Evolutionary conservation across 1,140 invertebrate species (phyloP), one percentile per base, ranked within the genome.

Genomic region (Atta colombica): DNA sequence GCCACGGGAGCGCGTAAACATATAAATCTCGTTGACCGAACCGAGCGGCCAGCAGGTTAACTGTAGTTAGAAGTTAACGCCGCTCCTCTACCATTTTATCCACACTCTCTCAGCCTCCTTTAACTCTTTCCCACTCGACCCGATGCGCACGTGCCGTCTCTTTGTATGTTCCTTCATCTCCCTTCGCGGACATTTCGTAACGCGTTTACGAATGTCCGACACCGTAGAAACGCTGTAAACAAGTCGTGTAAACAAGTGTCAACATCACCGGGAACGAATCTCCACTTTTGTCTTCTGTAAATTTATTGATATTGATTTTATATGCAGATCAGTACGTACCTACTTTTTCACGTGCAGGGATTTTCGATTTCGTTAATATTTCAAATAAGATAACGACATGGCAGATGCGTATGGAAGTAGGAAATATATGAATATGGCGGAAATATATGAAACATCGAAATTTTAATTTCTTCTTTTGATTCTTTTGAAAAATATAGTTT

Each of bases 1-100:
- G 89, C 93, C 88, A 92, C 92, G 91, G 91, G 88, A 93, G 87
- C 94, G 92, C 94, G 94, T 95, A 95, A 95, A 94, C 94, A 95
- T 94, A 95, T 95, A 94, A 95, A 95, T 95, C 93, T 93, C 91
- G 85, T 72, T 90, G 72, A 77, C 77, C 89, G 87, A 68, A 87
- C 21, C 87, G 88, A 65, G 88, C 45, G 66, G 28, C 77, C 58
- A 63, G 80, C 86, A 63, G 88, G 90, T 89, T 92, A 88, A 91
- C 86, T 91, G 90, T 85, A 91, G 89, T 91, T 92, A 86, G 14
- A 93, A 94, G 90, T 94, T 93, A 93, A 92, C 91, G 90, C 90
- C 92, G 86, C 85, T 92, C 89, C 88, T 92, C n/a, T 78, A 86
- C 87, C 86, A 87, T 87, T 88, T 87, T 60, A 65, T 65, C 75